A percentile compares a stretch with the other conserved stretches of the same genome.
Evolutionary conservation across 2,797 vertebrate species (phyloP).

Genomic region (Alcedo quadribrachys): DNA sequence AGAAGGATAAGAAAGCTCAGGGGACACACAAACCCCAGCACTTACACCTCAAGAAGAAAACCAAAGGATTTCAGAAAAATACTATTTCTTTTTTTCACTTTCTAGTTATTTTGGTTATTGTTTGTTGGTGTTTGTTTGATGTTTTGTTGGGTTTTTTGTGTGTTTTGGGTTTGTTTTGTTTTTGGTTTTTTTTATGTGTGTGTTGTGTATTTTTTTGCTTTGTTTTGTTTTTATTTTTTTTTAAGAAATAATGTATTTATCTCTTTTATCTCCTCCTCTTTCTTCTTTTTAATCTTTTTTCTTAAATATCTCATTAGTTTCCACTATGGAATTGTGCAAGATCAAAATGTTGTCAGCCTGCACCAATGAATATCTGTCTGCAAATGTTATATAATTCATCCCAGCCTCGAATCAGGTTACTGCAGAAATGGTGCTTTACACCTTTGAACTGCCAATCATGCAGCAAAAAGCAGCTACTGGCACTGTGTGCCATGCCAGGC

Average conservation of each 20-base stretch:
- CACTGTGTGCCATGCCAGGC: background rate
- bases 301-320: constrained; percentile 25
- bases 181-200: no score
- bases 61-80: background rate
- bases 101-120: background rate
- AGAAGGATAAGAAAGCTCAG: background rate
- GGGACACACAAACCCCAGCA: background rate
- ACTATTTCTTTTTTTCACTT: background rate
- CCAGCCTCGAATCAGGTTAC: background rate
- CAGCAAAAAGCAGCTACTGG: background rate
- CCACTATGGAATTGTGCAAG: background rate
- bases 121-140: background rate
- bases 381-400: background rate
- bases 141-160: background rate
- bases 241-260: background rate
- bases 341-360: constrained; percentile 41
- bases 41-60: background rate
- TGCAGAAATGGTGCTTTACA: background rate
- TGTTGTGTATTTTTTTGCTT: no score
- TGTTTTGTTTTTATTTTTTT: background rate
- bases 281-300: constrained; percentile 8
- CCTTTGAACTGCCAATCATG: constrained; percentile 21
- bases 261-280: background rate
- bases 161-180: no score
- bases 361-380: background rate